Evolutionary conservation across 2,113 vertebrate species (phyloP), one percentile per base, ranked within the genome.

Genomic region (Macquaria australasica): DNA sequence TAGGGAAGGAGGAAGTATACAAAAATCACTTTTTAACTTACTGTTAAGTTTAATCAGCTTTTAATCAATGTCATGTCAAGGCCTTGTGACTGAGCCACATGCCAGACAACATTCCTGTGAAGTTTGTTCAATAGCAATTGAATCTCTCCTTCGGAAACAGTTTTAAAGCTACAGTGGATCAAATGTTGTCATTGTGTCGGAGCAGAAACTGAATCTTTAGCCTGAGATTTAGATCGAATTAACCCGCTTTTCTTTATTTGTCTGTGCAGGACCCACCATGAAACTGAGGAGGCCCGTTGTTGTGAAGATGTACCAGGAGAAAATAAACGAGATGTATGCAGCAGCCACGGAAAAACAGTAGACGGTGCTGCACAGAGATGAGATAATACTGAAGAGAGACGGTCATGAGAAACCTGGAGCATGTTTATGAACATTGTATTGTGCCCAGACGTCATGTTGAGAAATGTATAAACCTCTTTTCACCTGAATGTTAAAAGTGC

Each of bases 231-330:
- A 16, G 1, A 39, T 84, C 0, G 1, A 51, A 53, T 16, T 31
- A 34, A 72, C 12, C 8, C 5, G 5, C 5, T 41, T 64, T 48
- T 6, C 18, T n/a, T 62, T 16, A 1, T 7, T 43, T 66, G 25
- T 90, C 8, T 62, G 6, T 67, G 34, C 88, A 97, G 96, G 96
- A 79, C 96, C 96, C 37, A 97, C 96, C 55, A 90, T 97, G 96
- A 97, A 96, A 83, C 92, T 96, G 55, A 95, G 93, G 87, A 94
- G 96, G 82, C 94, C 94, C 8, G 87, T 95, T 56, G 96, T 96
- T 45, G 73, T 89, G 60, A 95, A 96, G 88, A 96, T 95, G 94
- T 94, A 96, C 81, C 86, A 95, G 87, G 94, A 95, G 25, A 91
- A 89, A 79, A 96, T 96, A 31, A 68, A 96, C 3, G 77, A 93